These are phyloP conservation scores for Puffinus mauretanicus DNA, from an alignment of 2,113 vertebrate species.

Conservation along the genomic window DNA sequence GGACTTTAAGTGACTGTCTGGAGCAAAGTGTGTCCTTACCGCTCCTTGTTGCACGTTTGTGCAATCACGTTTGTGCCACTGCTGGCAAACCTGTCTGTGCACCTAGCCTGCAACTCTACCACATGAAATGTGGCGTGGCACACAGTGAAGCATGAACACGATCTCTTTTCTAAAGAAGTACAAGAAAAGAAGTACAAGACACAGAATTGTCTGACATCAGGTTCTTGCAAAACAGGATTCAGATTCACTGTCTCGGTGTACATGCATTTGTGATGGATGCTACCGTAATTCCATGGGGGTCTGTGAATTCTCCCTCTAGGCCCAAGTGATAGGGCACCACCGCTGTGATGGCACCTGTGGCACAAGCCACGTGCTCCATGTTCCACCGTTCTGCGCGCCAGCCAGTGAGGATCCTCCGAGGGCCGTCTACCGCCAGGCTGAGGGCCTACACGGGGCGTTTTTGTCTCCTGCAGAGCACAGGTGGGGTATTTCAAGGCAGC, in stretches of 20 bases:
- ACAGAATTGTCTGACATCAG: not conserved
- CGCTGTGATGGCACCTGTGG: not conserved
- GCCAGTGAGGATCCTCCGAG: not conserved
- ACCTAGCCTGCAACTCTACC: not conserved
- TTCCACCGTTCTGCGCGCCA: rapidly evolving
- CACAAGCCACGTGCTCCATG: rapidly evolving
- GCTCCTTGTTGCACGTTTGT: not conserved
- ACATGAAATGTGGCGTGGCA: not conserved
- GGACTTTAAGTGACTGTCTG: not conserved
- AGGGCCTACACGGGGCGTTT: rapidly evolving
- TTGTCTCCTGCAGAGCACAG: not conserved
- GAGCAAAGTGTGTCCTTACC: not conserved
- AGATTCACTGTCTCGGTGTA: rapidly evolving
- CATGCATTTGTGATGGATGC: not conserved
- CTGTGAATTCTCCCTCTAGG: not conserved
- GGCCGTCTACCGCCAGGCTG: not conserved
- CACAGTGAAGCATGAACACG: not conserved
- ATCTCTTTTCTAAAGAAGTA: not conserved
- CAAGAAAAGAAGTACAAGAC: not conserved
- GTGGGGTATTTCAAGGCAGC: not conserved
- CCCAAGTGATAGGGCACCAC: not conserved
- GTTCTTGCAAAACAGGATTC: not conserved
- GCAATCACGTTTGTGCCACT: not conserved
- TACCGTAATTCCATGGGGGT: not conserved
- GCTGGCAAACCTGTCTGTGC: not conserved